Evolutionary conservation across 2,888 invertebrate genomes (phyloP), one percentile per base, ranked within the genome.

Genomic region (Zele albiditarsus): DNA sequence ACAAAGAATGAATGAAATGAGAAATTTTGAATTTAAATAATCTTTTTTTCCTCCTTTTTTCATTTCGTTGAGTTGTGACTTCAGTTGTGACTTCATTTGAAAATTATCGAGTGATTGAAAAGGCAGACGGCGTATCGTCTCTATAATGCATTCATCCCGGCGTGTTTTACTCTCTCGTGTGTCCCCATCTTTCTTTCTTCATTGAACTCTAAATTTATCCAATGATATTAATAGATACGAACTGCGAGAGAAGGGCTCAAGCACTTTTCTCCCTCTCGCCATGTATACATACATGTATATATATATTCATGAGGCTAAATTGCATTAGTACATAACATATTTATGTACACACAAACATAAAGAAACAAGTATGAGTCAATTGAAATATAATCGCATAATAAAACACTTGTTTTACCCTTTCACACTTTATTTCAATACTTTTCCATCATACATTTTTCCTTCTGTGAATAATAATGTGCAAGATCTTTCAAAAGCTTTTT

Each of bases 191-290:
- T 62, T 27, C 31, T 84, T 75, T 85, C 83, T 85, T 84, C 86
- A 87, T 87, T 87, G 82, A 86, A 84, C 81, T 83, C 86, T 87
- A 87, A 87, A 88, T 87, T 87, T 87, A 88, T 82, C 82, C 81
- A 77, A 79, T 80, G 84, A 83, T 87, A 87, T 87, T 87, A 87
- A 87, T 87, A 87, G 87, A 80, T 38, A 57, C 71, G 23, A 66
- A 46, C 28, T 66, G 74, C 77, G 77, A 82, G 81, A 83, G 80
- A 82, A 82, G 83, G 81, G 78, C 81, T 76, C 6, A 71, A 31
- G 33, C 60, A 58, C 60, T 53, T 53, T 23, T 53, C 53, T 53
- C 20, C 20, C 53, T 33, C 42, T 58, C 60, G 31, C 58, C 25
- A 60, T 70, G 2, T n/a, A 12, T 6, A 28, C 6, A 27, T 60